Conservation (phyloP, 2,888 invertebrate genomes). For the Drepanosiphum platanoidis region DNA sequence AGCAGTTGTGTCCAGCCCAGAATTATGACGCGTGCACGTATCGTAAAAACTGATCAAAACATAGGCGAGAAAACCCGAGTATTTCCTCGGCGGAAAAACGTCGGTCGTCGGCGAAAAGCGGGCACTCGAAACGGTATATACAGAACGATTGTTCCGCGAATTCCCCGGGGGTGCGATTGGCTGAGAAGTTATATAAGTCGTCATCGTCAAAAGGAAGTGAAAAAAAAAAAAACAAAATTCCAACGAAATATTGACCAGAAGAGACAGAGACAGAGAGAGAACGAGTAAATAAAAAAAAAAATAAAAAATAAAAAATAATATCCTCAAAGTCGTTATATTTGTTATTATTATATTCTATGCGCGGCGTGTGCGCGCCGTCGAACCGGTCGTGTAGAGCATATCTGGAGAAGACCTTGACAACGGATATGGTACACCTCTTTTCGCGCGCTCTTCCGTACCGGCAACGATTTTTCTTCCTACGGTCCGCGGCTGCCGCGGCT, state of each 20-base stretch:
- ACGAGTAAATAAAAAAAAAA: neutral
- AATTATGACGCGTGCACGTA: too few species aligned
- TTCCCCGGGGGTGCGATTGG: too few species aligned
- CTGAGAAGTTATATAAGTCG: too few species aligned
- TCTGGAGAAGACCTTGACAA: constrained; percentile 52
- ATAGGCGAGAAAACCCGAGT: too few species aligned
- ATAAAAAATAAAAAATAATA: neutral
- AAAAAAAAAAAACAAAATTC: neutral
- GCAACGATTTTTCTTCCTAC: constrained; percentile 50
- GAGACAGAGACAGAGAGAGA: neutral
- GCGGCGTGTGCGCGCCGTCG: neutral
- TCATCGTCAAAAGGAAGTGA: neutral
- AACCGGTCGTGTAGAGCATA: constrained; percentile 6
- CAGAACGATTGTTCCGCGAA: neutral
- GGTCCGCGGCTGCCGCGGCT: neutral
- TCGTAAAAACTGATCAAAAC: too few species aligned
- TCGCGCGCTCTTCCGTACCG: constrained; percentile 40
- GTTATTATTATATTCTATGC: too few species aligned
- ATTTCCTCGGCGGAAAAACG: neutral
- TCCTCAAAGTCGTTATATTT: constrained; percentile 10
- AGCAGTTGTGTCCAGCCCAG: too few species aligned
- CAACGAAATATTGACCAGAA: neutral
- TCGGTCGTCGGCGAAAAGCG: too few species aligned
- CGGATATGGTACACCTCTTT: constrained; percentile 45
- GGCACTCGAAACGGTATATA: neutral